Base-by-base conservation (phyloP, 2,888 invertebrate genomes). In the Druceiella hillmani region DNA sequence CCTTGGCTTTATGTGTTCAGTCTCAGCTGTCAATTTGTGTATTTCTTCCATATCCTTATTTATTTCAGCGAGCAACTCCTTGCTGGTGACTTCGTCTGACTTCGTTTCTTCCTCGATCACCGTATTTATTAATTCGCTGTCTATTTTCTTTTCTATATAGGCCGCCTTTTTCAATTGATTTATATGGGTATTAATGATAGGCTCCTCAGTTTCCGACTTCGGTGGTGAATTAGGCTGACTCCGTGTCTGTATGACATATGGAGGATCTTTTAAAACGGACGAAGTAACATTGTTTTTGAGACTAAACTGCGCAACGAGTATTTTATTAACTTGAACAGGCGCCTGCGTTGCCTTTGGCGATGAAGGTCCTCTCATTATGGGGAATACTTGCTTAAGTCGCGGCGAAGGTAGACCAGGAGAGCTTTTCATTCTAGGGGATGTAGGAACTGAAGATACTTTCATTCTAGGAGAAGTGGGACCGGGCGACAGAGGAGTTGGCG, bases 341-440 rank as follows among this genome's bases (percentile, higher is more conserved):
- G 75, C 55, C 55, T 63, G 64, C 4, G 73, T 66, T 17, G 75
- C 62, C 49, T 71, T 78, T 3, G 78, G 78, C 15, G 78, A 77
- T 24, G 74, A 68, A 3, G 78, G 71, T 42, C 78, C 78, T 50
- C 78, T 68, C 35, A 77, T 76, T 38, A 79, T 55, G 2, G 78
- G 76, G 45, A 77, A 77, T 37, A 79, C 72, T 55, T 81, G 75
- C 56, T 82, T 82, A 45, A 81, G 72, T 49, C 81, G 70, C 3
- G 81, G 79, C 40, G 79, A 79, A 17, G 79, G 76, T 17, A 80
- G 62, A 24, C 81, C 81, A 16, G 82, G 81, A 2, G 81, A 79
- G 54, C 76, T 80, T 57, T 82, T 83, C 55, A 82, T 74, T 53
- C 81, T 69, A 2, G 87, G 87, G 1, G 87, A 86, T 20, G 86